Base-by-base conservation (phyloP, 2,888 invertebrate species). In the Zygothrica quintamaculata region DNA sequence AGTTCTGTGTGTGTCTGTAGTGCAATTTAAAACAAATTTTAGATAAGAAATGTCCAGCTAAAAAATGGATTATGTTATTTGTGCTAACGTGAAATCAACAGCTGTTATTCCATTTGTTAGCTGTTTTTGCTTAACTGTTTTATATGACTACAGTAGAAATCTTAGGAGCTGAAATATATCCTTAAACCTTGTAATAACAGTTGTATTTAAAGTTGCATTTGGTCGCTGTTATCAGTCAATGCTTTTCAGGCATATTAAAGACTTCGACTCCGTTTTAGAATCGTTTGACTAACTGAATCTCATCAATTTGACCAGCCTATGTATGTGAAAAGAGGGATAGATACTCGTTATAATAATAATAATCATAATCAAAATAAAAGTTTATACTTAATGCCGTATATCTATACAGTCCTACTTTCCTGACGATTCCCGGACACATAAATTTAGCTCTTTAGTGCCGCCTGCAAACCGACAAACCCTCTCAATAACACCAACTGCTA, bases 261-360 rank as follows among this genome's bases (percentile, higher is more conserved):
- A n/a, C 18, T 22, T 22, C n/a, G n/a, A n/a, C n/a, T n/a, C n/a
- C n/a, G n/a, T n/a, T n/a, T n/a, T n/a, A 22, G 18, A 22, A 22
- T 22, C 18, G 18, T 2, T 3, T 22, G 18, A 22, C 9, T 29
- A 9, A 8, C 7, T 3, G 29, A 9, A n/a, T 29, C 29, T 9
- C 39, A 25, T 25, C 22, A 50, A 53, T 31, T 36, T 52, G 50
- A 22, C 58, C 12, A 44, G 52, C 44, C 44, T 61, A 59, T 76
- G 78, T 59, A 58, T 59, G 69, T 58, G 52, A 62, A 74, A 51
- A 29, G 39, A n/a, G n/a, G n/a, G n/a, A n/a, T 55, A 59, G 50
- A 59, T 31, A 25, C 60, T 22, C 18, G 18, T 22, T n/a, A n/a
- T n/a, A 22, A 22, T 5, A 2, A 5, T 3, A 3, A 55, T 60